Percentiles rank a stretch among this genome's conserved stretches.
phyloP scores from a whole-genome alignment of 2,113 vertebrate species.

The Cryptomyrus ogoouensis region DNA sequence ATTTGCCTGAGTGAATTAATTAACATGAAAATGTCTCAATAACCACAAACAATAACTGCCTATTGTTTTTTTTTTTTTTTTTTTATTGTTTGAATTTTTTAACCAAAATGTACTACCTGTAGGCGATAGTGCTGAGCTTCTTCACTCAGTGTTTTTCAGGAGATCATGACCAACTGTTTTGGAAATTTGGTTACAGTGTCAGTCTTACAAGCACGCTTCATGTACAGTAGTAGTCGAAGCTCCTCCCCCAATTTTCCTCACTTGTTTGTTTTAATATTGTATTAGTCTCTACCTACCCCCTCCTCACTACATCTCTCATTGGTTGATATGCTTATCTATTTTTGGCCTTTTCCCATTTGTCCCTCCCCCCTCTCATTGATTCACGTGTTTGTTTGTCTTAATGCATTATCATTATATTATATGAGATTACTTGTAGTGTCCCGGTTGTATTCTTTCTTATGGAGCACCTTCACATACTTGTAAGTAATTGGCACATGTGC shows the following conservation, averaged over 20 bases:
- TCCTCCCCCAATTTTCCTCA: neutral
- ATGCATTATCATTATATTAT: conserved; percentile 15
- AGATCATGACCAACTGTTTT: neutral
- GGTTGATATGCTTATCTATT: neutral
- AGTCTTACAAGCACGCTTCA: neutral
- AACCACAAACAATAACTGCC: neutral
- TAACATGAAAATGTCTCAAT: neutral
- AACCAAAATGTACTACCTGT: neutral
- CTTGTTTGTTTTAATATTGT: neutral
- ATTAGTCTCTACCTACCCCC: neutral
- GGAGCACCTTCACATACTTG: neutral
- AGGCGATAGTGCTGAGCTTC: neutral
- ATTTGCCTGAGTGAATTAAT: neutral
- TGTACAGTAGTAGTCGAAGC: conserved; percentile 6
- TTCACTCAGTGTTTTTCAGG: neutral
- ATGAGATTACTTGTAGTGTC: conserved; percentile 4
- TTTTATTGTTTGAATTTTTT: neutral
- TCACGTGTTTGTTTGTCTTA: conserved; percentile 9
- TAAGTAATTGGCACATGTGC: neutral
- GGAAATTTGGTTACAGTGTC: conserved; percentile 3
- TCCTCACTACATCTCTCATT: neutral
- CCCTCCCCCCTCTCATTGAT: neutral
- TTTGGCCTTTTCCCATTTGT: neutral
- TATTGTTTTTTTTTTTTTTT: neutral
- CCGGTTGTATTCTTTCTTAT: conserved; percentile 2